Evolutionary conservation across 2,888 invertebrate genomes (phyloP).

Genomic region (Luperina nickerlii): DNA sequence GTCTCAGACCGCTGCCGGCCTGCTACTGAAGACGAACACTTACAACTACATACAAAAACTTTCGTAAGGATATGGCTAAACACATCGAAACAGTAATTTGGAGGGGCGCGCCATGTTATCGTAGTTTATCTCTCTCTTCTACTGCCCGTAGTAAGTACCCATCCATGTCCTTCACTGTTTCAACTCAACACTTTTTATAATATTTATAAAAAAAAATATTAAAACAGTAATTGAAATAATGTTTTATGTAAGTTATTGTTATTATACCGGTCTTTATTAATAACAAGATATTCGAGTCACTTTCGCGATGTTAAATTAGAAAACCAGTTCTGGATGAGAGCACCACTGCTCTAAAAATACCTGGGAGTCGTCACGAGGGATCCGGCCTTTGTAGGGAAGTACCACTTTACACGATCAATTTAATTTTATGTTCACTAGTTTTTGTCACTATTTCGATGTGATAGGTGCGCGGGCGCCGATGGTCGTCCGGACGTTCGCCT

Average conservation of each 20-base stretch:
- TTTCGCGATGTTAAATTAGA: slow-evolving; percentile 78
- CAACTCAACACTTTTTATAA: not conserved
- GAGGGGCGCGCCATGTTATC: too few species aligned
- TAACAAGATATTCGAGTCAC: slow-evolving; percentile 65
- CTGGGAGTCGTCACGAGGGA: slow-evolving; percentile 72
- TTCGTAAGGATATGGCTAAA: too few species aligned
- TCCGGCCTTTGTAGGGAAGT: slow-evolving; percentile 70
- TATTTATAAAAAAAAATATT: not conserved
- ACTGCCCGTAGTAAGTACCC: not conserved
- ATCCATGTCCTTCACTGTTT: slow-evolving; percentile 9
- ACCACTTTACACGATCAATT: slow-evolving; percentile 73
- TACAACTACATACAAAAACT: too few species aligned
- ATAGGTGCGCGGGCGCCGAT: slow-evolving; percentile 67
- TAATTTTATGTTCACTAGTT: slow-evolving; percentile 72
- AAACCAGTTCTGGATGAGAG: slow-evolving; percentile 79
- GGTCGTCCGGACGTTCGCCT: slow-evolving; percentile 72
- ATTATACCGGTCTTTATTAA: slow-evolving; percentile 42
- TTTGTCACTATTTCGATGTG: slow-evolving; percentile 69
- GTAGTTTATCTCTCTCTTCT: too few species aligned
- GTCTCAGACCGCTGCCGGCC: too few species aligned
- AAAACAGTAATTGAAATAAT: slow-evolving; percentile 19
- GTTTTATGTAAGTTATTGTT: slow-evolving; percentile 11
- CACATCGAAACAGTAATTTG: too few species aligned
- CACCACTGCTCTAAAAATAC: slow-evolving; percentile 81
- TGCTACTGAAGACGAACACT: too few species aligned